Evolutionary conservation across 2,888 invertebrate species (phyloP).

Genomic region (Protodeltote pygarga): DNA sequence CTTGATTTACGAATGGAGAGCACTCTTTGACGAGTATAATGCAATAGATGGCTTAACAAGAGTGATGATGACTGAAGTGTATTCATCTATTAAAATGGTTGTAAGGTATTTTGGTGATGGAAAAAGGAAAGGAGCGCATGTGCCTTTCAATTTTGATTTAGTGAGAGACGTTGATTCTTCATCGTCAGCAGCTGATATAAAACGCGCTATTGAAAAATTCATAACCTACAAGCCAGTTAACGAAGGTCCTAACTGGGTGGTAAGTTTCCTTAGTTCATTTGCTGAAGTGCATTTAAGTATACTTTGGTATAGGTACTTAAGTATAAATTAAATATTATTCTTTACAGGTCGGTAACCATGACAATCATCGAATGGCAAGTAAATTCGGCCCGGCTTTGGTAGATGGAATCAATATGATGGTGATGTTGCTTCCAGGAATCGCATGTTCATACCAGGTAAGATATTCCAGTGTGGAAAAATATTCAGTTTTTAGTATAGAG

Average conservation of each 20-base stretch:
- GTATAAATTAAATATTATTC: constrained; percentile 14
- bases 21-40: constrained; percentile 87
- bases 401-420: constrained; percentile 91
- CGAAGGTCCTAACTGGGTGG: constrained; percentile 92
- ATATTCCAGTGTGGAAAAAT: not conserved
- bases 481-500: not conserved
- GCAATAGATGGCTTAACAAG: constrained; percentile 78
- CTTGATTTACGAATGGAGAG: constrained; percentile 89
- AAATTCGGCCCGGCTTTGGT: constrained; percentile 88
- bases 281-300: constrained; percentile 5
- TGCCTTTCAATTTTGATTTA: constrained; percentile 93
- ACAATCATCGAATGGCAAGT: constrained; percentile 87
- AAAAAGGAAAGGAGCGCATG: constrained; percentile 88
- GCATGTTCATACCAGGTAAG: too few species aligned
- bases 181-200: constrained; percentile 88
- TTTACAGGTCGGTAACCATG: constrained; percentile 90
- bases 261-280: constrained; percentile 70
- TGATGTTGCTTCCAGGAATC: constrained; percentile 91
- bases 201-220: constrained; percentile 88
- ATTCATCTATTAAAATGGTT: constrained; percentile 87
- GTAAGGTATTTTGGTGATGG: constrained; percentile 89
- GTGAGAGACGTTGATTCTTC: constrained; percentile 87
- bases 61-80: constrained; percentile 93
- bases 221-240: constrained; percentile 88
- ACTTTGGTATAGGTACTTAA: too few species aligned